Conservation (phyloP, 2,797 vertebrate species). For the Paratrypauchen microcephalus region DNA sequence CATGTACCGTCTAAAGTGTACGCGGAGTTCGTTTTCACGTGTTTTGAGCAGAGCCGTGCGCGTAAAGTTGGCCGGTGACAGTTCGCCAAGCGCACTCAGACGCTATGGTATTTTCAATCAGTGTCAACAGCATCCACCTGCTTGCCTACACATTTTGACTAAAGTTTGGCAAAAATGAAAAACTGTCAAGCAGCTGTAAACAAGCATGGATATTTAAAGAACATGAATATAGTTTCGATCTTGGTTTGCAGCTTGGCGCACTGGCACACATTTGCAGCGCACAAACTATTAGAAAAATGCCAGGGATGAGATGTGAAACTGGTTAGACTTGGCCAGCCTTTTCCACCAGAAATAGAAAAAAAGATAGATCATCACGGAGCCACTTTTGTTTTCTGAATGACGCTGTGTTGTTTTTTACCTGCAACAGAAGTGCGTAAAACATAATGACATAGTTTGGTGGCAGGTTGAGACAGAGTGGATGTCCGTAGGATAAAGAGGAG, state of each 20-base stretch:
- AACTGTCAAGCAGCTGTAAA: too few species aligned
- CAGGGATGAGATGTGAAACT: background rate
- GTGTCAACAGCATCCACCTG: constrained; percentile 5
- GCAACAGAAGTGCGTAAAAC: background rate
- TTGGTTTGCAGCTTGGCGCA: background rate
- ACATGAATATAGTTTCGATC: background rate
- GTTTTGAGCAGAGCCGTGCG: constrained; percentile 16
- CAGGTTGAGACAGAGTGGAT: background rate
- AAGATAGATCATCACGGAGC: background rate
- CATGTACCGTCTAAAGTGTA: background rate
- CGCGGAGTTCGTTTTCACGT: background rate
- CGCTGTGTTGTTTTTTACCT: background rate
- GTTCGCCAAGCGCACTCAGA: background rate
- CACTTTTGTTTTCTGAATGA: background rate
- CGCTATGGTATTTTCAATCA: constrained; percentile 1
- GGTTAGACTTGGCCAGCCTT: background rate
- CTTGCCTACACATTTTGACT: too few species aligned
- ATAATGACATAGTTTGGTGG: background rate
- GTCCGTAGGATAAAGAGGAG: background rate
- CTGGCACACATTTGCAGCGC: background rate
- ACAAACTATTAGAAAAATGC: background rate
- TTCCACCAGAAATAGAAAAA: background rate
- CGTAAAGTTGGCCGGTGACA: constrained; percentile 4
- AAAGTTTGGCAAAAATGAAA: background rate
- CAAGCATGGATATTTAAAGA: too few species aligned